These are phyloP conservation scores for Diaprepes abbreviatus DNA, from an alignment of 2,888 invertebrate species.

Conservation along the genomic window DNA sequence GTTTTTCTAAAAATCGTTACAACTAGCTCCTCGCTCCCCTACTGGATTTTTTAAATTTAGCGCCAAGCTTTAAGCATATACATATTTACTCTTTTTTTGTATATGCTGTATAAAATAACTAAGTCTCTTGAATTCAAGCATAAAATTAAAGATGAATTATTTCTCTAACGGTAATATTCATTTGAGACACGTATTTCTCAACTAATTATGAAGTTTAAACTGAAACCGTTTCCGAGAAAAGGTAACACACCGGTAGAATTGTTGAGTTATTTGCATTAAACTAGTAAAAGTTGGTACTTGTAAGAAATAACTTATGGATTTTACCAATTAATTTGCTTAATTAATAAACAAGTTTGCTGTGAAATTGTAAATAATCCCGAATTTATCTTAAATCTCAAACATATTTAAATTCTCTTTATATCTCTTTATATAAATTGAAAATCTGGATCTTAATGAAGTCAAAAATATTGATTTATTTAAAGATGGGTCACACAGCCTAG, in stretches of 20 bases:
- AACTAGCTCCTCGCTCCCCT: too few species aligned
- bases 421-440: too few species aligned
- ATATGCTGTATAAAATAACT: neutral
- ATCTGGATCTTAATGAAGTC: too few species aligned
- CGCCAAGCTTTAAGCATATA: too few species aligned
- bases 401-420: too few species aligned
- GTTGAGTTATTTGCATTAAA: constrained; percentile 17
- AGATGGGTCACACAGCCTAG: too few species aligned
- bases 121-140: neutral
- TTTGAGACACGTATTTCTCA: constrained; percentile 10
- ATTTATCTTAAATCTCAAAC: too few species aligned
- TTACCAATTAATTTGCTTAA: constrained; percentile 2
- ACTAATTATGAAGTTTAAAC: constrained; percentile 18
- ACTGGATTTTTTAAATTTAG: too few species aligned
- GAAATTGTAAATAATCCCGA: neutral
- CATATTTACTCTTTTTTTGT: too few species aligned
- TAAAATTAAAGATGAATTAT: neutral
- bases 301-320: constrained; percentile 8
- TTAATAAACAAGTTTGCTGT: neutral
- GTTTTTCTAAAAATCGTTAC: too few species aligned
- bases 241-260: constrained; percentile 10
- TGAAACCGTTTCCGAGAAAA: neutral
- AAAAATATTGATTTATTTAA: too few species aligned
- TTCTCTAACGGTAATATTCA: neutral
- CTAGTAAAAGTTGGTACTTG: neutral